Evolutionary conservation across 2,113 vertebrate species (phyloP).

Genomic region (Cavia porcellus): DNA sequence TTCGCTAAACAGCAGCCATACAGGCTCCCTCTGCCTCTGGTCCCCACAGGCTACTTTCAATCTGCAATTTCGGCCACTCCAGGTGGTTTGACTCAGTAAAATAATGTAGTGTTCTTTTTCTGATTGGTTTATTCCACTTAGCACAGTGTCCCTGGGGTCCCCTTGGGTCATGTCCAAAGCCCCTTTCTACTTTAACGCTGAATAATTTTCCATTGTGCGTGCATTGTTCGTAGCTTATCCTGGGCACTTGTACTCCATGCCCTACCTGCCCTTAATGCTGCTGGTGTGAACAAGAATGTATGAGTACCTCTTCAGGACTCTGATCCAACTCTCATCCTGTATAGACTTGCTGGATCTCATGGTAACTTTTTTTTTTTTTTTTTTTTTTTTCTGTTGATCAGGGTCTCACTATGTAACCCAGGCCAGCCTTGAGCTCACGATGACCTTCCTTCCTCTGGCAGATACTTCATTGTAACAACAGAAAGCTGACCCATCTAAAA

Average conservation of each 20-base stretch:
- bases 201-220: not conserved
- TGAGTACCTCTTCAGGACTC: not conserved
- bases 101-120: not conserved
- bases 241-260: accelerated
- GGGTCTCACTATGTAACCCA: too few species aligned
- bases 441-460: not conserved
- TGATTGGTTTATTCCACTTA: not conserved
- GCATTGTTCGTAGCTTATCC: not conserved
- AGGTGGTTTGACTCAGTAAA: not conserved
- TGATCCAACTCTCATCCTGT: not conserved
- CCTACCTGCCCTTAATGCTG: not conserved
- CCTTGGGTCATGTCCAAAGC: not conserved
- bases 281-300: not conserved
- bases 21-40: too few species aligned
- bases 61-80: not conserved
- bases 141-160: not conserved
- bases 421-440: not conserved
- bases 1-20: not conserved
- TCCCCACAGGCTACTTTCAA: not conserved
- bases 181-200: not conserved
- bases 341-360: not conserved
- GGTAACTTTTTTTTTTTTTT: not conserved
- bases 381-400: too few species aligned
- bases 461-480: too few species aligned
- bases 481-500: not conserved